Base-by-base conservation (phyloP, 2,888 invertebrate genomes). In the Notodonta ziczac region DNA sequence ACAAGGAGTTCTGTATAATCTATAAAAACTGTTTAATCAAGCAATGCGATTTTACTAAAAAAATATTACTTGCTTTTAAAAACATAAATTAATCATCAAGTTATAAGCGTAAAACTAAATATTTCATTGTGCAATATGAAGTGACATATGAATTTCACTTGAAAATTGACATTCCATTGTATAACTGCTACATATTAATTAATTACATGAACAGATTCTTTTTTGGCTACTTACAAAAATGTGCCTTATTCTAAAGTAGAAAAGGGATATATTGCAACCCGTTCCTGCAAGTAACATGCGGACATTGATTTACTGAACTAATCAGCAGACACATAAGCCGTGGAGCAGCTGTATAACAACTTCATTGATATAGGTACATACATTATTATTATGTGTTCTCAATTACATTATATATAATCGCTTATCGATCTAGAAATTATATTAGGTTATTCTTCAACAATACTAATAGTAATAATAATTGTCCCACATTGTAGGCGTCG, bases 81-180 rank as follows among this genome's bases (percentile, higher is more conserved):
- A 73, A 59, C 52, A 69, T 70, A 16, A 48, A 63, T 57, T 58
- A 42, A 42, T 65, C 55, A 61, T 59, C 56, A 39, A 61, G 58
- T 67, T 56, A 64, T 62, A 8, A 60, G 54, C 52, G 24, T 67
- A 60, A 57, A 60, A 65, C 56, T 57, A 66, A 55, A 60, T 56
- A 61, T 16, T 65, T 66, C 69, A 66, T 67, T 69, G 74, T 75
- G 75, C 69, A 70, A 72, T 75, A 75, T 72, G 69, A 77, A 78
- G 72, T 63, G 61, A 65, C 40, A 62, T 56, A 65, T 42, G 57
- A 65, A 63, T 57, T 35, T 60, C 44, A 63, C 62, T 51, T 62
- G 63, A 63, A 67, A 73, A 68, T 64, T 69, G 73, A 69, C 63
- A 35, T 60, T 66, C 65, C 69, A 74, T 69, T 73, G 76, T 55